phyloP scores from a whole-genome alignment of 2,797 vertebrate genomes.

The Cottoperca gobio region DNA sequence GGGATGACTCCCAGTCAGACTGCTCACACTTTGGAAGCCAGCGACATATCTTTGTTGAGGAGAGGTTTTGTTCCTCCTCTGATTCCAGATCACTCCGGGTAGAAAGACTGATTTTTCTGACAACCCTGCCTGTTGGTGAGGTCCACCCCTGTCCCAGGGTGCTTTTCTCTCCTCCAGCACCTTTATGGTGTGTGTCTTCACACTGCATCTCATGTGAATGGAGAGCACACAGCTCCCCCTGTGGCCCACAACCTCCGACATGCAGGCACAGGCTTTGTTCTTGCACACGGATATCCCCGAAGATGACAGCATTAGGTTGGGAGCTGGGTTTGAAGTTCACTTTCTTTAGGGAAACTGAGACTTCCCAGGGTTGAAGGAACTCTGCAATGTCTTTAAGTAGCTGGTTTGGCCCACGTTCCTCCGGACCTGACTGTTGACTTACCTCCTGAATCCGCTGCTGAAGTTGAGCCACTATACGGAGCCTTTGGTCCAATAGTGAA shows the following conservation, averaged over 20 bases:
- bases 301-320: conserved; percentile 79
- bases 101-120: conserved; percentile 81
- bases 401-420: conserved; percentile 38
- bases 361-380: conserved; percentile 83
- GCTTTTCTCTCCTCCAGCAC: conserved; percentile 44
- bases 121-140: conserved; percentile 63
- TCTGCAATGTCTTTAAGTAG: conserved; percentile 73
- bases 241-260: conserved; percentile 73
- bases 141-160: conserved; percentile 47
- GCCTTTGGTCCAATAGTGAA: conserved; percentile 76
- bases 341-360: conserved; percentile 82
- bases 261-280: conserved; percentile 78
- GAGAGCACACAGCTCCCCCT: conserved; percentile 78
- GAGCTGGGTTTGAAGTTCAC: conserved; percentile 85
- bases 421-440: conserved; percentile 34
- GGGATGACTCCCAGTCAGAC: conserved; percentile 74
- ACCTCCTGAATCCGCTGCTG: conserved; percentile 68
- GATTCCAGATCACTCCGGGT: conserved; percentile 64
- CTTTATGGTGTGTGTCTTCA: conserved; percentile 48
- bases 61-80: conserved; percentile 61
- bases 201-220: conserved; percentile 72
- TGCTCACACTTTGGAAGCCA: conserved; percentile 70
- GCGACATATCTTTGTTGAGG: conserved; percentile 39
- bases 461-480: conserved; percentile 73
- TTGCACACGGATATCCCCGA: conserved; percentile 82